These are phyloP conservation scores for Hesperia comma DNA, from an alignment of 2,888 invertebrate species.

Conservation along the genomic window DNA sequence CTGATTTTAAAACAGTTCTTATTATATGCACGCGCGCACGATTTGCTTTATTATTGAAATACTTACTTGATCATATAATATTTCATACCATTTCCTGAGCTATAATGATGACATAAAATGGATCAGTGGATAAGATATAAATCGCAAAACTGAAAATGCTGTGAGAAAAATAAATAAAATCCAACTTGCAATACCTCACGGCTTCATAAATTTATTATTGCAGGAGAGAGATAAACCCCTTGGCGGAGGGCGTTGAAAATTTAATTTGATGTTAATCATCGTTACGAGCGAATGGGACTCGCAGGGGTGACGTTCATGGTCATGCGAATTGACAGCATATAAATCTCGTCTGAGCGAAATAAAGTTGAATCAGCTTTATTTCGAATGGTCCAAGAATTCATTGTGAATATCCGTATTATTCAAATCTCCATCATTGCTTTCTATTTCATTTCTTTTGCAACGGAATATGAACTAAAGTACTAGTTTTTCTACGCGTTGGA, in stretches of 20 bases:
- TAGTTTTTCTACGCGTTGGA: too few relatives aligned
- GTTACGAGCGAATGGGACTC: conserved; percentile 18
- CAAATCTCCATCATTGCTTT: background rate
- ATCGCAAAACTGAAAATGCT: background rate
- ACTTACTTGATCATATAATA: too few relatives aligned
- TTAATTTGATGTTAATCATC: conserved; percentile 37
- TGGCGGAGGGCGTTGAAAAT: conserved; percentile 31
- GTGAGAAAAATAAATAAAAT: conserved; percentile 12
- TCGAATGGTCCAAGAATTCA: background rate
- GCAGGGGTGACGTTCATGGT: conserved; percentile 25
- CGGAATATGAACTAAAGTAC: too few relatives aligned
- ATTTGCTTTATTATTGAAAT: too few relatives aligned
- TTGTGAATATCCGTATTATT: background rate
- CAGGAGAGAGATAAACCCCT: conserved; percentile 24
- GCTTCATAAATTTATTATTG: conserved; percentile 30
- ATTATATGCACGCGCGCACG: too few relatives aligned
- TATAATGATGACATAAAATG: background rate
- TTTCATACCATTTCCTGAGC: too few relatives aligned
- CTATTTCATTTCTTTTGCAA: background rate
- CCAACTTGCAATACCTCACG: conserved; percentile 16
- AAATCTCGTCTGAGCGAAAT: conserved; percentile 23
- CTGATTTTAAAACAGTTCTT: too few relatives aligned
- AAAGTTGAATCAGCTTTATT: conserved; percentile 4
- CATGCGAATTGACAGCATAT: conserved; percentile 22
- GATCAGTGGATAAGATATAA: background rate